A percentile compares a stretch with the other conserved stretches of the same genome.
Conservation (phyloP, 2,797 vertebrate species). For the Crax fasciolata region DNA sequence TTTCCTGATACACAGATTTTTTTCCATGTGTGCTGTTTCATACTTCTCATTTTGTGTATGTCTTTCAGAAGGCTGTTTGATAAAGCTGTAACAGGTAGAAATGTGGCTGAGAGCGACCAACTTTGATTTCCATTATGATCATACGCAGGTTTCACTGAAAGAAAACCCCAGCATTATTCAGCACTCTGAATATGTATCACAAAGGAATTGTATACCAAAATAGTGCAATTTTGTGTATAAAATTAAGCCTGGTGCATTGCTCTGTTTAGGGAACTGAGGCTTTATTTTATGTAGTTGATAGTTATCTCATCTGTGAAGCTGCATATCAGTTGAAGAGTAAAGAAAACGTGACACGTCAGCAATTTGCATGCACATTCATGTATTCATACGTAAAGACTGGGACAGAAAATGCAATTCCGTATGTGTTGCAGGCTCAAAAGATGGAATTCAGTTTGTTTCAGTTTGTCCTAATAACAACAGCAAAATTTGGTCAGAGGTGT, state of each 20-base stretch:
- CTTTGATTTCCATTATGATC: not conserved
- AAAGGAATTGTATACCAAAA: not conserved
- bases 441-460: not conserved
- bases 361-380: accelerated
- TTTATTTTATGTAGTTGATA: not conserved
- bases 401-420: not conserved
- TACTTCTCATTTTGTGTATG: not conserved
- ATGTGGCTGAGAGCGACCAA: not conserved
- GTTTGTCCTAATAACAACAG: not conserved
- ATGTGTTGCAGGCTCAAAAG: not conserved
- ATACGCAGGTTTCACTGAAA: not conserved
- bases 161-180: not conserved
- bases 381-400: not conserved
- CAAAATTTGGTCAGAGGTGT: not conserved
- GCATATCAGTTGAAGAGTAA: not conserved
- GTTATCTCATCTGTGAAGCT: not conserved
- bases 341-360: not conserved
- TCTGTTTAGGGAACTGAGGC: not conserved
- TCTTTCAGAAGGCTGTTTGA: not conserved
- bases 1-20: not conserved
- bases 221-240: not conserved
- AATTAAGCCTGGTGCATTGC: not conserved
- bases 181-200: not conserved
- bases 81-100: not conserved
- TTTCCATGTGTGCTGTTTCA: not conserved